Evolutionary conservation across 2,888 invertebrate species (phyloP), one percentile per base, ranked within the genome.

Genomic region (Eristalinus aeneus): DNA sequence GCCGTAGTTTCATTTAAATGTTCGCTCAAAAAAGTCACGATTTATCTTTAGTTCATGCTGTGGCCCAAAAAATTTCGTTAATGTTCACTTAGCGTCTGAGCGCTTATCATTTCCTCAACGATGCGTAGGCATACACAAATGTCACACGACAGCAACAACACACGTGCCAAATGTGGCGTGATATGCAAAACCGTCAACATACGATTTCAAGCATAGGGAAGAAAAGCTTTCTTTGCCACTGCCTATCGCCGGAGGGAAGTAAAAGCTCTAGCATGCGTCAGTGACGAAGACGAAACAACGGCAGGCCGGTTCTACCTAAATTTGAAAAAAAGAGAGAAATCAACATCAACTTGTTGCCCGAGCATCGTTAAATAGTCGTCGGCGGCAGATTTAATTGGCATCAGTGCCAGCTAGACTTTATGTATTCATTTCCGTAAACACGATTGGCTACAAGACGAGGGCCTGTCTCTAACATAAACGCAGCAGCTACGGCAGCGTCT

Each of bases 401-500:
- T 56, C 56, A 56, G 56, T 5, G 56, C 23, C 56, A 56, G 61
- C 73, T 64, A 69, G 74, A 78, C 73, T 69, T 69, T 54, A 32
- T 46, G 46, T 67, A 71, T 67, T 75, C 46, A 80, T 84, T 84
- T 84, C 84, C 84, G 80, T 84, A 84, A 84, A 80, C 84, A 84
- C 56, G 84, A 80, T 80, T 84, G 84, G 84, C 80, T 56, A 75
- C 71, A 63, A 16, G 46, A 60, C 31, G 84, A 75, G 80, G 84
- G 84, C 84, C 34, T 56, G 84, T 75, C 84, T 56, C 39, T 27
- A 11, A 64, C 27, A 58, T 54, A 32, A 65, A 12, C 34, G n/a
- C n/a, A n/a, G 32, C 22, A 20, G 60, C 60, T 27, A 16, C 20
- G 8, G 31, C 34, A 23, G 22, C 23, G n/a, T 27, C n/a, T 23